Percentiles rank a stretch among this genome's conserved stretches.
These are phyloP conservation scores for Perognathus longimembris DNA, from an alignment of 2,113 vertebrate species.

Conservation along the genomic window DNA sequence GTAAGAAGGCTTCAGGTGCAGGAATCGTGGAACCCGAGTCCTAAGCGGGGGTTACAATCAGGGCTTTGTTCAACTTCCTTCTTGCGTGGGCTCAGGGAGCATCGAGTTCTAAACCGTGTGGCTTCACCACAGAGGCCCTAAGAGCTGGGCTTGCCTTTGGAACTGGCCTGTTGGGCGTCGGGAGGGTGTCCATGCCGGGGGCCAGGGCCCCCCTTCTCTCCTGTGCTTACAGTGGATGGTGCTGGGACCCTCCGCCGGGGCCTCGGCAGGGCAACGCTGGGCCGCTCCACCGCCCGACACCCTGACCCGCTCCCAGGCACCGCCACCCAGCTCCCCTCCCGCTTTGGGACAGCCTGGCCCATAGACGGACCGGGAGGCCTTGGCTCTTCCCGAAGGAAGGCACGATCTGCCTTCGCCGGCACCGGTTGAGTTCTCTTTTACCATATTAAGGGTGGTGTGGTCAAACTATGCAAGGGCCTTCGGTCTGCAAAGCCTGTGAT, in stretches of 20 bases:
- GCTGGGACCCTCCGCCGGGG: accelerated
- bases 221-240: accelerated
- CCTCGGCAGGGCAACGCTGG: accelerated
- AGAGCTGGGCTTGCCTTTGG: background rate
- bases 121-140: background rate
- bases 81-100: background rate
- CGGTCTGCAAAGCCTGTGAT: background rate
- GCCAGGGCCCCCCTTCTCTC: background rate
- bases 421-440: background rate
- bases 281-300: background rate
- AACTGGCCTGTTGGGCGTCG: background rate
- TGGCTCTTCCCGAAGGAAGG: background rate
- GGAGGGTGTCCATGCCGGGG: accelerated
- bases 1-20: background rate
- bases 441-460: background rate
- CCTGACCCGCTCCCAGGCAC: background rate
- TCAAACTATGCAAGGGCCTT: background rate
- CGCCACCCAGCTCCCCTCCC: background rate
- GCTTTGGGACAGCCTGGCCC: background rate
- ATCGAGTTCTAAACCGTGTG: background rate
- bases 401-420: background rate
- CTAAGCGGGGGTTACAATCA: background rate
- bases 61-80: background rate
- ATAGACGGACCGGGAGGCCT: background rate
- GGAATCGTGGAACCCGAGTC: background rate